Conservation (phyloP, 2,113 vertebrate genomes). For the Globicephala melas region DNA sequence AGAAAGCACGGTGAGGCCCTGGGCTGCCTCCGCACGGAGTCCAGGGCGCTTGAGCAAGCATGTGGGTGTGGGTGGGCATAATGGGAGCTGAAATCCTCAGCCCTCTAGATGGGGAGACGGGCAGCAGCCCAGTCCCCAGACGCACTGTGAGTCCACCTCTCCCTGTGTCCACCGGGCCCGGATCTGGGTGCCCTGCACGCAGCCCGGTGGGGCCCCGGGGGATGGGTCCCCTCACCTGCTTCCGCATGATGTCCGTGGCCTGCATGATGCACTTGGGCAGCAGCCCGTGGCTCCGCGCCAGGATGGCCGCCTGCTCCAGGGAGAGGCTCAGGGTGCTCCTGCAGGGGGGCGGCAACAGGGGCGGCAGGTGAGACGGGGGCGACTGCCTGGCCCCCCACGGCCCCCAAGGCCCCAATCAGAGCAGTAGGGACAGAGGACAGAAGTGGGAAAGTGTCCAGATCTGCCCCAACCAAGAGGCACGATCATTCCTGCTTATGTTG, state of each 20-base stretch:
- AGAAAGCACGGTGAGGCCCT: conserved; percentile 36
- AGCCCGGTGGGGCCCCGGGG: background rate
- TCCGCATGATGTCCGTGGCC: conserved; percentile 97
- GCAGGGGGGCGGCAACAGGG: background rate
- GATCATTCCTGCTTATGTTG: rapidly evolving
- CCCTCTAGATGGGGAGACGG: background rate
- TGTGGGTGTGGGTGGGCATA: rapidly evolving
- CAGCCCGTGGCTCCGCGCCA: conserved; percentile 94
- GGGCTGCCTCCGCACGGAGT: background rate
- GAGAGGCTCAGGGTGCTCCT: conserved; percentile 95
- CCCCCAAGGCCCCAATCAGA: background rate
- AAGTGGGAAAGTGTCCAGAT: background rate
- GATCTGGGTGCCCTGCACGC: background rate
- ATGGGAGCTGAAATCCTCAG: background rate
- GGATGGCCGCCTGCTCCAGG: conserved; percentile 93
- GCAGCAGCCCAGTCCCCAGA: background rate
- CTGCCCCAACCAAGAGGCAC: background rate
- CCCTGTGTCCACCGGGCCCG: rapidly evolving
- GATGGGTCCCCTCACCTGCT: conserved; percentile 86
- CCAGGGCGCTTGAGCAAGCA: rapidly evolving
- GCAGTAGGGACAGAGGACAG: background rate
- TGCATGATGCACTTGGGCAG: conserved; percentile 97
- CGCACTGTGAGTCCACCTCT: rapidly evolving
- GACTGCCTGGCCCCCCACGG: rapidly evolving
- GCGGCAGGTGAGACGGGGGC: rapidly evolving